A percentile compares a stretch with the other conserved stretches of the same genome.
These are phyloP conservation scores for Virgularia gustaviana DNA, from an alignment of 92 coral and sea anemone genomes.

Conservation along the genomic window DNA sequence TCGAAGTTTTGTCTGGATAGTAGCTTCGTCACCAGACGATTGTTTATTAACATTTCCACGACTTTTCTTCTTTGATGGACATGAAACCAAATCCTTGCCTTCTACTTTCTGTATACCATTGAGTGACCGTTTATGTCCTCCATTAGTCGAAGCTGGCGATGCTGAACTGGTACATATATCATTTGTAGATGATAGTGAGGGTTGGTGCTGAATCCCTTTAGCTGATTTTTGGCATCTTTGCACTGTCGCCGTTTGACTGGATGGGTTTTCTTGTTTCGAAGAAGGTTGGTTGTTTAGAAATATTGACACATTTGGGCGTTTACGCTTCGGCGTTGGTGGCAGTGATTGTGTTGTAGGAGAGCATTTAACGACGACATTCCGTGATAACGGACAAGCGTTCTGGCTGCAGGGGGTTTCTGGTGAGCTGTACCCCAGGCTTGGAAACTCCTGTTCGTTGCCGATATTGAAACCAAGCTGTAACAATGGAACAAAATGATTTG, in stretches of 20 bases:
- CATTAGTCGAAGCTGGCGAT: too few species aligned
- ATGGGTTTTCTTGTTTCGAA: background rate
- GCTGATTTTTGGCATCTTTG: too few species aligned
- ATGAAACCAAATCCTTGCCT: too few species aligned
- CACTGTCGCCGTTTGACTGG: background rate
- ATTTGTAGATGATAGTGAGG: too few species aligned
- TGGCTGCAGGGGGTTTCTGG: background rate
- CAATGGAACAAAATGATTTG: constrained; percentile 51
- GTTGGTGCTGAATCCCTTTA: too few species aligned
- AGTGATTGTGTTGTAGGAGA: too few species aligned
- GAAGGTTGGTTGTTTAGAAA: background rate
- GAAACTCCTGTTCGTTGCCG: background rate
- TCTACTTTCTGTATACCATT: too few species aligned
- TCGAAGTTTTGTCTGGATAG: background rate
- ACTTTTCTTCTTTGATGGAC: too few species aligned
- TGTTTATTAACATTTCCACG: background rate
- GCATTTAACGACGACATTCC: too few species aligned
- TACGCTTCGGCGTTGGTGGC: background rate
- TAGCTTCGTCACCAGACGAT: background rate
- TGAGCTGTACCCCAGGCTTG: background rate
- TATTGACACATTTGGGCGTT: background rate
- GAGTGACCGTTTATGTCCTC: too few species aligned
- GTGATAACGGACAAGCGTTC: too few species aligned
- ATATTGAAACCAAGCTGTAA: background rate
- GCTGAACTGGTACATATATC: too few species aligned